Evolutionary conservation across 2,113 vertebrate genomes (phyloP).

Genomic region (Leucosticte australis): DNA sequence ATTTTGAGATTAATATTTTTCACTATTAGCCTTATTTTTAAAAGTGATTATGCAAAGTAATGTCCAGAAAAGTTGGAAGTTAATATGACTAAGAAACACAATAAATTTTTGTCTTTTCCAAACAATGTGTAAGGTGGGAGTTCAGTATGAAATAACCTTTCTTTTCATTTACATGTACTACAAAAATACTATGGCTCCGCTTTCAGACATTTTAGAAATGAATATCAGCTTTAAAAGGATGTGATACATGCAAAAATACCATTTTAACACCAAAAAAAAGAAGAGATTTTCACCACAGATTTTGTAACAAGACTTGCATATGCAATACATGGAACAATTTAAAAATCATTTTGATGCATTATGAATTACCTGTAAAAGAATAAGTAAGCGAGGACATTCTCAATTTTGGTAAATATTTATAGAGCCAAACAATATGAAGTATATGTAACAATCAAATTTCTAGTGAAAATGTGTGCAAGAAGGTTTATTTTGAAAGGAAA

Average conservation of each 20-base stretch:
- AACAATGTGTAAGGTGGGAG: neutral
- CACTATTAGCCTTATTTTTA: neutral
- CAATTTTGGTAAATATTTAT: slow-evolving; percentile 78
- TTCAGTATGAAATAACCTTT: neutral
- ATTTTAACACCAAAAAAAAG: slow-evolving; percentile 26
- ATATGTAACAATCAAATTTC: slow-evolving; percentile 76
- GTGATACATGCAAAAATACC: slow-evolving; percentile 6
- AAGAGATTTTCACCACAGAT: slow-evolving; percentile 7
- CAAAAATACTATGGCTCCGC: neutral
- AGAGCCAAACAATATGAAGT: slow-evolving; percentile 77
- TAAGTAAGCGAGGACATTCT: slow-evolving; percentile 56
- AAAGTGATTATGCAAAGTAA: neutral
- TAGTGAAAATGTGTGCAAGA: slow-evolving; percentile 80
- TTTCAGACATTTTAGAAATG: slow-evolving; percentile 6
- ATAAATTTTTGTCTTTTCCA: neutral
- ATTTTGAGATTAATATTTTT: neutral
- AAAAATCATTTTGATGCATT: slow-evolving; percentile 62
- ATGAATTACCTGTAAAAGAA: slow-evolving; percentile 63
- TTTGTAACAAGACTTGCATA: slow-evolving; percentile 32
- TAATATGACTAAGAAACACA: neutral
- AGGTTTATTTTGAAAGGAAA: slow-evolving; percentile 86
- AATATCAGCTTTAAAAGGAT: neutral
- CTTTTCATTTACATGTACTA: neutral
- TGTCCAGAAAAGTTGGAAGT: neutral
- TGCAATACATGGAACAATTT: slow-evolving; percentile 26